These are phyloP conservation scores for Drosophila subquinaria DNA, from an alignment of 2,888 invertebrate genomes.

Conservation along the genomic window DNA sequence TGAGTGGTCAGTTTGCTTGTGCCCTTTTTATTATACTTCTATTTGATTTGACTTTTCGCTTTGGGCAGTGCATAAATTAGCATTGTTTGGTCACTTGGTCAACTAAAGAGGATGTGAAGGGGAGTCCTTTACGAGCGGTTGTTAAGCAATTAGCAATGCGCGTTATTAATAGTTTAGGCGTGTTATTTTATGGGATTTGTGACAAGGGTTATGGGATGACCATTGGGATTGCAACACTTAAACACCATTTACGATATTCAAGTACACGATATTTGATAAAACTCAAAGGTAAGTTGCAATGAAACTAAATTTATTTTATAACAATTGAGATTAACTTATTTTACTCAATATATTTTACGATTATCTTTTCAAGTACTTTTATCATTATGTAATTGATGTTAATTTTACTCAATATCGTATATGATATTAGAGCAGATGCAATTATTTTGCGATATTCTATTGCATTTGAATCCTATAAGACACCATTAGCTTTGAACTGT, in stretches of 20 bases:
- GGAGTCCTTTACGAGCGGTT: constrained; percentile 40
- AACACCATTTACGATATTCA: constrained; percentile 4
- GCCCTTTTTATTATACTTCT: constrained; percentile 63
- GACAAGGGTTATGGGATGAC: background rate
- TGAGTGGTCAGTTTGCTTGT: constrained; percentile 61
- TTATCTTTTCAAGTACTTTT: background rate
- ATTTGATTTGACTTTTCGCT: constrained; percentile 74
- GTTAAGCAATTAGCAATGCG: constrained; percentile 59
- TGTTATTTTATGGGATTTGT: constrained; percentile 26
- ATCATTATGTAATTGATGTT: too few relatives aligned
- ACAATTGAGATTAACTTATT: too few relatives aligned
- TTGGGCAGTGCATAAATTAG: constrained; percentile 80
- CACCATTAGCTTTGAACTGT: background rate
- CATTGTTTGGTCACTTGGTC: constrained; percentile 43
- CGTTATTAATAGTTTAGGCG: constrained; percentile 61
- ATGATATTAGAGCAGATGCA: background rate
- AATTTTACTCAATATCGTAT: background rate
- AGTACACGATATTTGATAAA: background rate
- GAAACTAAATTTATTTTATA: too few relatives aligned
- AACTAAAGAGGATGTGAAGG: background rate
- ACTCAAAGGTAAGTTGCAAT: background rate
- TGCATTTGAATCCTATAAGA: background rate
- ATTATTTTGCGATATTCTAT: background rate
- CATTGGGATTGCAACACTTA: background rate
- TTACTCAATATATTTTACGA: background rate